Conservation (phyloP, 2,888 invertebrate species). For the Gerosis bhagava region DNA sequence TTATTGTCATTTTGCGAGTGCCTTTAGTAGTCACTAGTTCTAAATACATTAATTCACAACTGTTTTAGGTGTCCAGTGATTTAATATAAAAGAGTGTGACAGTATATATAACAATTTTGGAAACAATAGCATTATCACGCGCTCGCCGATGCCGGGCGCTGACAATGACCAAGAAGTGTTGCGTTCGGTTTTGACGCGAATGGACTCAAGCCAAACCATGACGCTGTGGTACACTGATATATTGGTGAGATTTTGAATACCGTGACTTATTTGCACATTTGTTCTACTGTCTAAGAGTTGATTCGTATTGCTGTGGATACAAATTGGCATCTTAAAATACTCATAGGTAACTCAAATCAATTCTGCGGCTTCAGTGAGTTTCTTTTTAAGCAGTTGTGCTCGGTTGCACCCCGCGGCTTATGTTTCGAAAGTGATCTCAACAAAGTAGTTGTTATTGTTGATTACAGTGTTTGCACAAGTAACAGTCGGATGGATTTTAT, state of each 20-base stretch:
- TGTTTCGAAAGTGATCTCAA: slow-evolving; percentile 26
- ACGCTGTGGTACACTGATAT: slow-evolving; percentile 79
- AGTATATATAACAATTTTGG: slow-evolving; percentile 35
- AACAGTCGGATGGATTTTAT: slow-evolving; percentile 25
- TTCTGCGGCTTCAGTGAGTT: slow-evolving; percentile 8
- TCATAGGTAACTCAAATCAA: slow-evolving; percentile 9
- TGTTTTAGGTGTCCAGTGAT: slow-evolving; percentile 25
- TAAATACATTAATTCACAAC: no score
- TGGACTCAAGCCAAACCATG: slow-evolving; percentile 76
- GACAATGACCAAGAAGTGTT: slow-evolving; percentile 66
- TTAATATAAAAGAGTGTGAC: slow-evolving; percentile 26
- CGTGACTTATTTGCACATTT: slow-evolving; percentile 17
- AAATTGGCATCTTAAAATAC: no score
- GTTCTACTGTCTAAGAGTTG: slow-evolving; percentile 4
- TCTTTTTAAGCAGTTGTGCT: slow-evolving; percentile 13
- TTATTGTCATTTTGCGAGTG: slow-evolving; percentile 49
- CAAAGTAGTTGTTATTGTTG: slow-evolving; percentile 18
- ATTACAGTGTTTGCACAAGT: slow-evolving; percentile 33
- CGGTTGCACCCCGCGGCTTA: slow-evolving; percentile 17
- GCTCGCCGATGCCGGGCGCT: slow-evolving; percentile 53
- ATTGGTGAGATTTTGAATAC: slow-evolving; percentile 63
- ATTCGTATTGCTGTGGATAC: not conserved
- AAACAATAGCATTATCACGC: slow-evolving; percentile 55
- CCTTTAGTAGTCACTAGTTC: no score
- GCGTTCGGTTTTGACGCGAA: slow-evolving; percentile 62